Conservation (phyloP, 2,113 vertebrate species). For the Calyptomena viridis region DNA sequence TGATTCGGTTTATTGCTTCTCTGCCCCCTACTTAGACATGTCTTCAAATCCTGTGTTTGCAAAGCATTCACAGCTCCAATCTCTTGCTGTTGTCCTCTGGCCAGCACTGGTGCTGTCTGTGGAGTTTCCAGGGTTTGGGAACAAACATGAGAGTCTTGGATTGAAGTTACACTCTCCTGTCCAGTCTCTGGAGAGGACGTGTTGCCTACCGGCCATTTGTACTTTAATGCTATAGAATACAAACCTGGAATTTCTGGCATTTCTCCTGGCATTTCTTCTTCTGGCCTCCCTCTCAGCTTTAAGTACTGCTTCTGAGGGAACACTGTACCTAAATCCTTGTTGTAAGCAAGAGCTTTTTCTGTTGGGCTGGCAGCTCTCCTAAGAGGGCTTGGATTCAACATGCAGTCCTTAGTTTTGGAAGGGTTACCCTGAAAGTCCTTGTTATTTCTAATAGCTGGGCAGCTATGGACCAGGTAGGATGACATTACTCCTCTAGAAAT, state of each 20-base stretch:
- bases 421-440: neutral
- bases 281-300: neutral
- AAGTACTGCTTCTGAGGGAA: neutral
- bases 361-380: neutral
- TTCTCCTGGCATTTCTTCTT: neutral
- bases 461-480: neutral
- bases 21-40: neutral
- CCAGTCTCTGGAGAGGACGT: neutral
- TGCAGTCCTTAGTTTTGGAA: neutral
- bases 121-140: neutral
- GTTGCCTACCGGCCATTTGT: neutral
- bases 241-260: neutral
- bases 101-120: neutral
- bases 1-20: neutral
- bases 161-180: neutral
- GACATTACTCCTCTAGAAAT: neutral
- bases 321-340: neutral
- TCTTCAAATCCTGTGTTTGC: neutral
- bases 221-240: neutral
- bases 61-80: neutral
- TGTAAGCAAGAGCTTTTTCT: neutral
- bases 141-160: neutral
- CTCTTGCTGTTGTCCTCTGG: neutral
- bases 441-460: neutral
- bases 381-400: neutral